Percentiles rank a stretch among this genome's conserved stretches.
These are phyloP conservation scores for Lordiphosa stackelbergi DNA, from an alignment of 1,140 invertebrate species.

Conservation along the genomic window DNA sequence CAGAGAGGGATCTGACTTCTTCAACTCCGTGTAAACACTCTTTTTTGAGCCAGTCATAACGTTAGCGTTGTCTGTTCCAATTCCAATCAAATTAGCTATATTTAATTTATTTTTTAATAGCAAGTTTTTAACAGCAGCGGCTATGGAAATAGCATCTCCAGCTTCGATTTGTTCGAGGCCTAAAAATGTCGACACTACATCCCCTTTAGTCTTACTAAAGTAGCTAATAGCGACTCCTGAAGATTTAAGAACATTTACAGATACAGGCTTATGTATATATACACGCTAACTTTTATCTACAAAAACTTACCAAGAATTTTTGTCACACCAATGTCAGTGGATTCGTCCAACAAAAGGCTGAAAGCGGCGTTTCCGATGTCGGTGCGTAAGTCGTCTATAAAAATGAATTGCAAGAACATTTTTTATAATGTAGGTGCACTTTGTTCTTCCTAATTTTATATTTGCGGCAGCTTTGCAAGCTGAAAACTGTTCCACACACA, in stretches of 20 bases:
- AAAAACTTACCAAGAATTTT: constrained; percentile 6
- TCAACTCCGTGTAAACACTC: constrained; percentile 13
- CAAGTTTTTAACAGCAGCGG: constrained; percentile 3
- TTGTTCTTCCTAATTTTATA: too few relatives aligned
- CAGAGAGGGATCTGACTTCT: neutral
- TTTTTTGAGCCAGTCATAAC: constrained; percentile 7
- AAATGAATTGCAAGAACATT: too few relatives aligned
- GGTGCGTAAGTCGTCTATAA: too few relatives aligned
- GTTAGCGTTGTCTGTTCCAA: constrained; percentile 6
- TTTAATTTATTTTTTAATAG: neutral
- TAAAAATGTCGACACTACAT: too few relatives aligned
- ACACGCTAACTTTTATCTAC: too few relatives aligned
- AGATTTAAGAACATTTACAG: constrained; percentile 3
- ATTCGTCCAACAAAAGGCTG: constrained; percentile 7
- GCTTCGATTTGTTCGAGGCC: constrained; percentile 6
- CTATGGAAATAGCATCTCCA: constrained; percentile 8
- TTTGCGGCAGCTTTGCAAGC: too few relatives aligned
- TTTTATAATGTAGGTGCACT: too few relatives aligned
- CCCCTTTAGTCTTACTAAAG: constrained; percentile 5
- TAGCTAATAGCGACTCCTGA: constrained; percentile 9
- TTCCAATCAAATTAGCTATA: constrained; percentile 6
- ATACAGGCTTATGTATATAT: too few relatives aligned
- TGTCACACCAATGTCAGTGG: neutral
- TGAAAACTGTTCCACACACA: too few relatives aligned
- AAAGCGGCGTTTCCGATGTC: constrained; percentile 5